Base-by-base conservation (phyloP, 2,113 vertebrate species). In the Gallinago jamesoni region DNA sequence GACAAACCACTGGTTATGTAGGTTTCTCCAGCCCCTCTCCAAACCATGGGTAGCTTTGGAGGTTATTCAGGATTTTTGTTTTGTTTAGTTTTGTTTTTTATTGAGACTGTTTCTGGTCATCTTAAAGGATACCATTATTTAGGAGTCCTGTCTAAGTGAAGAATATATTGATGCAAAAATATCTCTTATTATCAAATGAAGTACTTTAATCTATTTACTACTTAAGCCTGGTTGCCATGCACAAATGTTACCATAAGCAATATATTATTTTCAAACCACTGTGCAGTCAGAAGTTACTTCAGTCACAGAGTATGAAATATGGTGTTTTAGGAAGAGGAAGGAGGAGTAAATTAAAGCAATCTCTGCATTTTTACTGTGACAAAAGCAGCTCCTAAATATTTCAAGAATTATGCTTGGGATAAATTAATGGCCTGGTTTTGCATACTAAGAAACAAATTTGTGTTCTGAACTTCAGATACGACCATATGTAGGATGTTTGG, bases 401-500 rank as follows among this genome's bases (percentile, higher is more conserved):
- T 69, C 16, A 66, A 39, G 60, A 90, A 41, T 33, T 67, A 9
- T 45, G 10, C 3, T 59, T 69, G 8, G 8, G 17, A n/a, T 86
- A 90, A 74, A 59, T 73, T 53, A 59, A 21, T 77, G 47, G 37
- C 25, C 9, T 70, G 74, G 4, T 67, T 87, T 74, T 14, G 33
- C 28, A 18, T 12, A 35, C 27, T 86, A 39, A 84, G 37, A 88
- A 67, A 43, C 2, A 23, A 59, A 1, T 90, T 87, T 96, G 7
- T 96, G 33, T 94, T 89, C 48, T 84, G 27, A 59, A 87, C 31
- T 87, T 86, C 59, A 99, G 99, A 99, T 99, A 95, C 98, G 98
- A 25, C 99, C 99, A 0, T 99, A 99, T 8, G 99, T 99, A 10
- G 99, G 98, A 74, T 99, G 99, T 68, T 97, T 99, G 96, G 98